These are phyloP conservation scores for Catonia carolina DNA, from an alignment of 2,888 invertebrate species.

Conservation along the genomic window DNA sequence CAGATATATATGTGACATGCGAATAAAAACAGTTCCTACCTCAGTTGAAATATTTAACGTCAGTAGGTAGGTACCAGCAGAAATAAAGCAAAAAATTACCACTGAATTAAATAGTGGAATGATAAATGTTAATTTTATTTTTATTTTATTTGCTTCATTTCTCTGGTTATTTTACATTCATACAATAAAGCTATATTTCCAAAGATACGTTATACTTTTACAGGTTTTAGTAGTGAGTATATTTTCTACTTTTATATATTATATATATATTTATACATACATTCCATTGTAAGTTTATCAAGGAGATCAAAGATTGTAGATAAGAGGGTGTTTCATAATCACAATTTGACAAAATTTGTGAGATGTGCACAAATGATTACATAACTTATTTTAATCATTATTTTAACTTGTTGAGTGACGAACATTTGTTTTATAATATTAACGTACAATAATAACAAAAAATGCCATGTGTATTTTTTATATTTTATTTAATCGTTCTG, in stretches of 20 bases:
- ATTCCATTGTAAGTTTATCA: background rate
- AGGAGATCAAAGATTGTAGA: too few species aligned
- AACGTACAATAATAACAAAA: too few species aligned
- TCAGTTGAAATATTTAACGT: background rate
- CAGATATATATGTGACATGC: slow-evolving; percentile 23
- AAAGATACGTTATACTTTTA: background rate
- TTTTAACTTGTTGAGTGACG: too few species aligned
- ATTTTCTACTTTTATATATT: slow-evolving; percentile 13
- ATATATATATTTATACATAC: too few species aligned
- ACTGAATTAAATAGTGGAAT: background rate
- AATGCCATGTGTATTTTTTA: too few species aligned
- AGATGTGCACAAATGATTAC: too few species aligned
- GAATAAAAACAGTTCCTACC: slow-evolving; percentile 12
- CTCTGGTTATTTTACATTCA: background rate
- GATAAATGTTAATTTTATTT: background rate
- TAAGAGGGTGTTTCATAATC: too few species aligned
- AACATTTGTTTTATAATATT: too few species aligned
- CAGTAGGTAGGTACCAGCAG: background rate
- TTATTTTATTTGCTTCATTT: background rate
- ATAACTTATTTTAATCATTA: too few species aligned
- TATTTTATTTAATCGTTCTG: too few species aligned
- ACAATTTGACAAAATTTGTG: too few species aligned
- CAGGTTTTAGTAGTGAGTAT: background rate
- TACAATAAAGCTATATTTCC: slow-evolving; percentile 8
- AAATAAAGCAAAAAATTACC: background rate